A percentile compares a stretch with the other conserved stretches of the same genome.
phyloP scores from a whole-genome alignment of 2,113 vertebrate genomes.

The Cinclus cinclus region DNA sequence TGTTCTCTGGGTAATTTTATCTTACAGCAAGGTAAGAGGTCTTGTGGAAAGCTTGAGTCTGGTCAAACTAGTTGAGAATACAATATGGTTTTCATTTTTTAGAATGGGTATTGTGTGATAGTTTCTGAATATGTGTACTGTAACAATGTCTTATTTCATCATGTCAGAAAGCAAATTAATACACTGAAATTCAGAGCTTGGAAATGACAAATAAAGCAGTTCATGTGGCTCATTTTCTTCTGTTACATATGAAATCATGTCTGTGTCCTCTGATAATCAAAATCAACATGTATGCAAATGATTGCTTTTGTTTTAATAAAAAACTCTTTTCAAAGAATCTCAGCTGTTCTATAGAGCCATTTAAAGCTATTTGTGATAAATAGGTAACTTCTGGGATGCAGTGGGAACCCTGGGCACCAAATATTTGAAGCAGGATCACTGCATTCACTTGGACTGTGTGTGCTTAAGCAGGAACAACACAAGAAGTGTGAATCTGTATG shows the following conservation, averaged over 20 bases:
- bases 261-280: neutral
- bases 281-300: neutral
- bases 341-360: neutral
- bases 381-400: neutral
- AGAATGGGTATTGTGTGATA: neutral
- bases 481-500: neutral
- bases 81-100: neutral
- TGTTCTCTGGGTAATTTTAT: neutral
- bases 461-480: neutral
- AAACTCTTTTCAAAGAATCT: neutral
- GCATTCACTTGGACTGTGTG: neutral
- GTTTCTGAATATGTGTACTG: neutral
- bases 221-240: neutral
- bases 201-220: neutral
- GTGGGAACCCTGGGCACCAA: neutral
- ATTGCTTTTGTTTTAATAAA: constrained; percentile 9
- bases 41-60: neutral
- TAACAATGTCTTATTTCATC: neutral
- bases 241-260: neutral
- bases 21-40: neutral
- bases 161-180: neutral
- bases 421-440: neutral
- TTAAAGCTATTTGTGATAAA: neutral
- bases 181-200: neutral
- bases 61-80: neutral